phyloP scores from a whole-genome alignment of 2,888 invertebrate species.

The Lepidocyrtoides sp. region DNA sequence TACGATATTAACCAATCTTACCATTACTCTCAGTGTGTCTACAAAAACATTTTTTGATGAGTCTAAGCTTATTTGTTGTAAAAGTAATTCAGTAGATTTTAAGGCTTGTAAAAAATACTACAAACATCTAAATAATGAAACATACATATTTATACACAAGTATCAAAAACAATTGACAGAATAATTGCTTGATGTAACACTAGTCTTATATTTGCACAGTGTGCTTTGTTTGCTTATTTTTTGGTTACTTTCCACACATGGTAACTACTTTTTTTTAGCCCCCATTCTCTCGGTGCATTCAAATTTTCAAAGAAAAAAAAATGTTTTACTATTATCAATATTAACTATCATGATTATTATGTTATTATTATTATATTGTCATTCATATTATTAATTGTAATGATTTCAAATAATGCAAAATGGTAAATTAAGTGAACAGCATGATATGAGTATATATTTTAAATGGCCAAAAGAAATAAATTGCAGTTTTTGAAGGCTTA shows the following conservation, averaged over 20 bases:
- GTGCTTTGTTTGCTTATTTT: constrained; percentile 76
- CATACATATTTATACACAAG: constrained; percentile 13
- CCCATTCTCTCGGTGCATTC: constrained; percentile 63
- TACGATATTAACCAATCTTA: constrained; percentile 65
- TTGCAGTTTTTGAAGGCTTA: constrained; percentile 76
- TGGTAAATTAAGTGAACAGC: constrained; percentile 38
- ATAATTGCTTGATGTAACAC: constrained; percentile 76
- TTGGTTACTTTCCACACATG: constrained; percentile 47
- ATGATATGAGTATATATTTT: constrained; percentile 70
- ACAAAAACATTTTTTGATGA: constrained; percentile 21
- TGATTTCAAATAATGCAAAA: constrained; percentile 72
- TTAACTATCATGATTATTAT: constrained; percentile 7
- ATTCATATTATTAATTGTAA: constrained; percentile 53
- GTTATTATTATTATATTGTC: background rate
- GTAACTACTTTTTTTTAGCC: constrained; percentile 3
- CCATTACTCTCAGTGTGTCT: constrained; percentile 41
- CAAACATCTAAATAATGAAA: background rate
- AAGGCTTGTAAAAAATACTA: constrained; percentile 62
- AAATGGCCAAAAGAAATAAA: constrained; percentile 76
- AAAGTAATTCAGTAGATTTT: constrained; percentile 27
- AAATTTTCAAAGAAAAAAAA: constrained; percentile 48
- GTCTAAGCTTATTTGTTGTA: background rate
- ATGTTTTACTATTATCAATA: constrained; percentile 33
- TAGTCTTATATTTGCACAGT: constrained; percentile 73
- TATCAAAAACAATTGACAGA: constrained; percentile 58